phyloP scores from a whole-genome alignment of 2,113 vertebrate species.

The Crotalus viridis region DNA sequence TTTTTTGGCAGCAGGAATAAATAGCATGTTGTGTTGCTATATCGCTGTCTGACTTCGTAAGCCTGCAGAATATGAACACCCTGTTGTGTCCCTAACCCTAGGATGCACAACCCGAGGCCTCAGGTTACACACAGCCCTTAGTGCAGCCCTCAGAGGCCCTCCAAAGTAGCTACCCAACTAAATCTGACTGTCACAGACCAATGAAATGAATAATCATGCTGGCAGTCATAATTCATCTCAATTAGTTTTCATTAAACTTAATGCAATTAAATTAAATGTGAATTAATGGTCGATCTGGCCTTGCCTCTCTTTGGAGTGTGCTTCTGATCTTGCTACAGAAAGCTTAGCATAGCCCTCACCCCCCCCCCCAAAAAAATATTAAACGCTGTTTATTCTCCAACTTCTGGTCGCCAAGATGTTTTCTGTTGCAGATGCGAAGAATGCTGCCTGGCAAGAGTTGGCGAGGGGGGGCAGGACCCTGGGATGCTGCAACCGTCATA shows the following conservation, averaged over 20 bases:
- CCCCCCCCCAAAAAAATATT: background rate
- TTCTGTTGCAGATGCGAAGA: background rate
- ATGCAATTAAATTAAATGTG: background rate
- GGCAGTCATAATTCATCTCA: background rate
- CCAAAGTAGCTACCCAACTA: background rate
- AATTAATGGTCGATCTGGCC: background rate
- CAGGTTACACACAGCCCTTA: background rate
- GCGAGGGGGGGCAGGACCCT: background rate
- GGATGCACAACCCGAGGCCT: background rate
- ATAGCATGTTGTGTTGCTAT: background rate
- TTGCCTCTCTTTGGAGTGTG: background rate
- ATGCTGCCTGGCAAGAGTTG: background rate
- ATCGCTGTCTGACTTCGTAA: background rate
- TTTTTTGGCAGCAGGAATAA: background rate
- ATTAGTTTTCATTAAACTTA: background rate
- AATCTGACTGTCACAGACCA: background rate
- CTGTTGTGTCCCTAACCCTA: background rate
- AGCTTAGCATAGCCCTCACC: background rate
- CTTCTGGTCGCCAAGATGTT: background rate
- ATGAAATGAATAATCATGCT: background rate
- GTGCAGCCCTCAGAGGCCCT: background rate
- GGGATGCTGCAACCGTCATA: background rate
- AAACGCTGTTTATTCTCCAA: background rate
- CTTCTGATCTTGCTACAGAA: background rate
- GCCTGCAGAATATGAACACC: background rate